Base-by-base conservation (phyloP, 1,140 invertebrate genomes). In the Gonatopus flavifemur region DNA sequence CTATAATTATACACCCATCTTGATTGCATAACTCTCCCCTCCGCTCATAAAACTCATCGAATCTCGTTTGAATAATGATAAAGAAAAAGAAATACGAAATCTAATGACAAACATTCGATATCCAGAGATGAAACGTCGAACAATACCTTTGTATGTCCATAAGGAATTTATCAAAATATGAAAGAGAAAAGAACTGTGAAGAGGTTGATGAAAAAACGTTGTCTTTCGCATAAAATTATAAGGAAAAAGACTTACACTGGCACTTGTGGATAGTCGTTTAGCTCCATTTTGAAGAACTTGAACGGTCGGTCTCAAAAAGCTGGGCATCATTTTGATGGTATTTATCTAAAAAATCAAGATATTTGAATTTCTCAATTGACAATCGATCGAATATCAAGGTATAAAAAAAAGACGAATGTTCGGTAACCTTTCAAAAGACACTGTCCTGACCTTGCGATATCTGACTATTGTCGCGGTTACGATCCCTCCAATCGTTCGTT, bases 231-330 rank as follows among this genome's bases (percentile, higher is more conserved):
- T n/a, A 38, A n/a, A n/a, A n/a, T n/a, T n/a, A n/a, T n/a, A n/a
- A n/a, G n/a, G n/a, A n/a, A n/a, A 31, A 13, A 36, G 25, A 57
- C 60, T 63, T 49, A 76, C 74, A 52, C 60, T 69, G 6, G 66
- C 37, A 18, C 63, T 72, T 12, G 72, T 77, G 1, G 73, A 76
- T 5, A 77, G 41, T 22, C 66, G 66, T 36, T 74, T 75, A 0
- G 62, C 67, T 45, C 72, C 66, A 42, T 68, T 66, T 16, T 71
- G 70, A 25, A 61, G 65, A 18, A 64, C 48, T 31, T 44, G 46
- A 33, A 72, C 36, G 2, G 62, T 62, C 12, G 67, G 62, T 50
- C 56, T 74, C 1, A 76, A 20, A 25, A 75, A 66, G 46, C 71
- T 64, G 38, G 68, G 69, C 51, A 77, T 36, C 74, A 77, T 77